Conservation (phyloP, 2,113 vertebrate genomes). For the Mohoua ochrocephala region DNA sequence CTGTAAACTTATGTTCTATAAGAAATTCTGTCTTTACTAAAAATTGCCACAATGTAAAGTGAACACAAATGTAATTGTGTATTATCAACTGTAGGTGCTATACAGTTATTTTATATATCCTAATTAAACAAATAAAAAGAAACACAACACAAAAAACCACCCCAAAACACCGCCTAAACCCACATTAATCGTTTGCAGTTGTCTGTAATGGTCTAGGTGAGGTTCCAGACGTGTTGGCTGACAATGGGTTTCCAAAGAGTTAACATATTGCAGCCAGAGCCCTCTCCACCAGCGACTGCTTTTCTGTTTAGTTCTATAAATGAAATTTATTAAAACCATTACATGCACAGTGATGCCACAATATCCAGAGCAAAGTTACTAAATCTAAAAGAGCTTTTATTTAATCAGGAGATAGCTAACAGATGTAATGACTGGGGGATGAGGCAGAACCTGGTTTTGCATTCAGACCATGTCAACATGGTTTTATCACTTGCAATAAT, state of each 20-base stretch:
- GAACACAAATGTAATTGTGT: not conserved
- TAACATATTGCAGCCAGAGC: constrained; percentile 22
- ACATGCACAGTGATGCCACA: constrained; percentile 59
- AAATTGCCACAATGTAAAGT: not conserved
- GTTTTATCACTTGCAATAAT: constrained; percentile 10
- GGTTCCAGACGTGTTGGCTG: not conserved
- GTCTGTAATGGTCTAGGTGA: not conserved
- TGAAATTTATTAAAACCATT: constrained; percentile 72
- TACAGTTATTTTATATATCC: not conserved
- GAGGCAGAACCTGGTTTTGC: constrained; percentile 42
- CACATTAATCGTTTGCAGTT: not conserved
- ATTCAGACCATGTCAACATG: not conserved
- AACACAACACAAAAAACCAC: not conserved
- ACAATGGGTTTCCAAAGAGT: constrained; percentile 30
- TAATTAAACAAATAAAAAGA: not conserved
- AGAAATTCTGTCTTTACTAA: not conserved
- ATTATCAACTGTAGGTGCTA: not conserved
- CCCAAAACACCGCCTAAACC: not conserved
- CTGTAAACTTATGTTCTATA: not conserved
- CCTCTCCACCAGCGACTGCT: constrained; percentile 10
- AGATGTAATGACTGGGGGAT: constrained; percentile 36
- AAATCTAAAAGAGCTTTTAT: constrained; percentile 66
- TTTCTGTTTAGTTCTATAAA: constrained; percentile 65
- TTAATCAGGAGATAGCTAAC: constrained; percentile 65
- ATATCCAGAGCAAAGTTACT: constrained; percentile 64